Conservation (phyloP, 2,888 invertebrate species). For the Spilosoma lubricipeda region DNA sequence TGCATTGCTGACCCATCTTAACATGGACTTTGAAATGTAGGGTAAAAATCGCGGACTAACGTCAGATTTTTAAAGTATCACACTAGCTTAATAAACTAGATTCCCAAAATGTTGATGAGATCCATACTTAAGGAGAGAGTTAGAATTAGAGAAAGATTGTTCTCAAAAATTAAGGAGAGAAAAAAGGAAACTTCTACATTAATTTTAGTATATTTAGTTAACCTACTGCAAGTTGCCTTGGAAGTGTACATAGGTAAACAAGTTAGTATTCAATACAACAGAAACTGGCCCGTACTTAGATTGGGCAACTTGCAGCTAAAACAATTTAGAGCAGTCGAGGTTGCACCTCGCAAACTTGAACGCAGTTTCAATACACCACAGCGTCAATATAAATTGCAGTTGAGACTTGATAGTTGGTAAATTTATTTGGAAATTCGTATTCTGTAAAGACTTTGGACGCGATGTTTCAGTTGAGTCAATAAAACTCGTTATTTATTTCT, state of each 20-base stretch:
- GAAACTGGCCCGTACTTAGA: conserved; percentile 51
- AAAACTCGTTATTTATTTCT: background rate
- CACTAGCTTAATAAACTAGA: too few species aligned
- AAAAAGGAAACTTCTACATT: too few species aligned
- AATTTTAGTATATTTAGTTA: background rate
- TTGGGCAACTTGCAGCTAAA: conserved; percentile 54
- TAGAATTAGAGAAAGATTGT: too few species aligned
- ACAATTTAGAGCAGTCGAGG: conserved; percentile 44
- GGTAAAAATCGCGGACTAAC: too few species aligned
- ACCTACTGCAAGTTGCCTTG: conserved; percentile 11
- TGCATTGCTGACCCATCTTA: too few species aligned
- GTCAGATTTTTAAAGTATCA: too few species aligned
- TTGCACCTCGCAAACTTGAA: conserved; percentile 35
- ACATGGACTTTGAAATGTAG: too few species aligned
- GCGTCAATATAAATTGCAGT: conserved; percentile 32
- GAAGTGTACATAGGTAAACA: conserved; percentile 18
- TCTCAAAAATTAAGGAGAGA: too few species aligned
- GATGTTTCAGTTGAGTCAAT: background rate
- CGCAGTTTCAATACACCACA: conserved; percentile 36
- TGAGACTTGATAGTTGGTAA: conserved; percentile 11
- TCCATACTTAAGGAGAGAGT: too few species aligned
- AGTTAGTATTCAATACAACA: conserved; percentile 46
- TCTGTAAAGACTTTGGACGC: background rate
- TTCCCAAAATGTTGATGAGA: too few species aligned
- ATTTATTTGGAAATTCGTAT: conserved; percentile 10